Conservation (phyloP, 2,797 vertebrate species). For the Linurgus olivaceus region DNA sequence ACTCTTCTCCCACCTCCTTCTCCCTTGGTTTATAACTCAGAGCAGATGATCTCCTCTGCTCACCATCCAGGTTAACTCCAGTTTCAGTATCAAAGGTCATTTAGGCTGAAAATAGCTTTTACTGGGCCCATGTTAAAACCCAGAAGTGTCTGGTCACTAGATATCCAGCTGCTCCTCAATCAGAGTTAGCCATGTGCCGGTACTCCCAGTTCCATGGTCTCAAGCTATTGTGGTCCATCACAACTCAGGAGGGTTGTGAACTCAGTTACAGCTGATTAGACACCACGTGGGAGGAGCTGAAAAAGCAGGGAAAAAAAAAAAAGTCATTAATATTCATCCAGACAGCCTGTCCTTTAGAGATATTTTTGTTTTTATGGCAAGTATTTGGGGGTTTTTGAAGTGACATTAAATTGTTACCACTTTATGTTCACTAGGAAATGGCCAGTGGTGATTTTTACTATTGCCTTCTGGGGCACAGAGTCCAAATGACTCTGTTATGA, state of each 20-base stretch:
- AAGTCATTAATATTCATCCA: neutral
- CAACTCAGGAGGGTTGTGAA: neutral
- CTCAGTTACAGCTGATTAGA: neutral
- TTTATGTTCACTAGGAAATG: neutral
- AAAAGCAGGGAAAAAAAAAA: neutral
- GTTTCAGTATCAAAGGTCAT: slow-evolving; percentile 38
- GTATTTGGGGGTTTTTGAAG: neutral
- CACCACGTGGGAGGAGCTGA: neutral
- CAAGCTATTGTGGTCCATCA: neutral
- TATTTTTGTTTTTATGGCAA: neutral
- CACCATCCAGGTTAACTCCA: neutral
- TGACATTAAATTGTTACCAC: fast-evolving
- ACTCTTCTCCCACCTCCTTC: neutral
- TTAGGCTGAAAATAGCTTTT: slow-evolving; percentile 38
- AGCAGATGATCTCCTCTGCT: neutral
- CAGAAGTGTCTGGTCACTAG: neutral
- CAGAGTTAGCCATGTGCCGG: neutral
- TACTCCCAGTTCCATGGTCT: neutral
- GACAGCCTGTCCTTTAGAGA: neutral
- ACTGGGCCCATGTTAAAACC: neutral
- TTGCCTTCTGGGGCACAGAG: neutral
- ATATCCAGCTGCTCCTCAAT: neutral
- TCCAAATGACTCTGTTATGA: neutral
- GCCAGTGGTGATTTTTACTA: neutral
- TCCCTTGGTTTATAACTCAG: neutral